Evolutionary conservation across 2,113 vertebrate species (phyloP), one percentile per base, ranked within the genome.

Genomic region (Python bivittatus): DNA sequence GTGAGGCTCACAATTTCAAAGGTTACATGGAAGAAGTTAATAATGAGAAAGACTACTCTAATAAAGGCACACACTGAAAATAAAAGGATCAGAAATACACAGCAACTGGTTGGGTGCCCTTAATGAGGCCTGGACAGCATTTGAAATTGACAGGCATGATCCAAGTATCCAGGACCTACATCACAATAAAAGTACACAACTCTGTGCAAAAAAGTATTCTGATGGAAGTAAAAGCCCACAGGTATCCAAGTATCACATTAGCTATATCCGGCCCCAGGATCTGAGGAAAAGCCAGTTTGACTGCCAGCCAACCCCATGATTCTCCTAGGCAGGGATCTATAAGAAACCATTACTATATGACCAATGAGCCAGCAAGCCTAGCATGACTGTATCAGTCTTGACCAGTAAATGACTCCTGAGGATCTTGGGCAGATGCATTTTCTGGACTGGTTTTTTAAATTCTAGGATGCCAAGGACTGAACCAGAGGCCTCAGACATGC

Each of bases 401-500:
- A 52, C 83, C 17, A 10, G n/a, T 4, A 58, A 79, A 38, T 20
- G 42, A 3, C 54, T 4, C 68, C 29, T 20, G 42, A 38, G 44
- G 27, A 79, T 54, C 23, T 92, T n/a, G 13, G 29, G 85, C 15
- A 57, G 61, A 88, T 17, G 52, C 60, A 1, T 11, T 38, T 60
- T 27, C 72, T 23, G 33, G 87, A 22, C 56, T 27, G 33, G n/a
- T 42, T 57, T 15, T 23, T 54, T 25, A 60, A 13, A n/a, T 54
- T 53, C 27, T 23, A n/a, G 56, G 27, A 6, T 48, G 85, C 38
- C 4, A 1, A n/a, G 22, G 29, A 25, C 20, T 61, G 44, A 61
- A 13, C 13, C 53, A 11, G 38, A 60, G 85, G 88, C 91, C 56
- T 85, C 87, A 61, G 61, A 68, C 85, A 68, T 89, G 86, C 93